Percentiles rank a stretch among this genome's conserved stretches.
Evolutionary conservation across 2,888 invertebrate genomes (phyloP).

Genomic region (Ophion costatus): DNA sequence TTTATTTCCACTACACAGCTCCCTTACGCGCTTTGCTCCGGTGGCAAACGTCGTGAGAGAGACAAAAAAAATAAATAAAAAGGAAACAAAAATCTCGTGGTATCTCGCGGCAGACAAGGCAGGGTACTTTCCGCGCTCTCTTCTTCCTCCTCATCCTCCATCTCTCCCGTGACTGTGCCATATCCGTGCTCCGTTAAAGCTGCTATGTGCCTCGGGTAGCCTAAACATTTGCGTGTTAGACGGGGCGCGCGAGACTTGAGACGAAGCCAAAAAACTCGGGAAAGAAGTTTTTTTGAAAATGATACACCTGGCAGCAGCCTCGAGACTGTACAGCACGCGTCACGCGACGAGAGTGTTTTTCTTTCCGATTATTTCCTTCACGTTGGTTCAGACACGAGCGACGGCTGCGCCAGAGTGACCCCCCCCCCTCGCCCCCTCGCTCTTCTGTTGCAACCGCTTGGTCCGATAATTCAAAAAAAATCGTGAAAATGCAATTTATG

Average conservation of each 20-base stretch:
- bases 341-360: conserved; percentile 40
- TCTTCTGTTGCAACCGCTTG: no score
- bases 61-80: no score
- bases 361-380: no score
- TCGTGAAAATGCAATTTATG: no score
- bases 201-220: conserved; percentile 71
- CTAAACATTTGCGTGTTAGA: conserved; percentile 76
- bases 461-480: no score
- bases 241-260: conserved; percentile 73
- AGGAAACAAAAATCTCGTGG: conserved; percentile 27
- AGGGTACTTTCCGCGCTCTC: conserved; percentile 37
- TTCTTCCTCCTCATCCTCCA: conserved; percentile 12
- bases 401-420: no score
- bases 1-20: conserved; percentile 16
- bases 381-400: no score
- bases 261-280: conserved; percentile 78
- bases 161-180: conserved; percentile 48
- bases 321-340: conserved; percentile 35
- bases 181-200: conserved; percentile 45
- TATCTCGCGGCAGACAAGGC: conserved; percentile 53
- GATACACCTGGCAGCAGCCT: conserved; percentile 77
- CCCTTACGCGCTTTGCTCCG: conserved; percentile 47
- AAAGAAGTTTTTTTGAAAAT: conserved; percentile 72
- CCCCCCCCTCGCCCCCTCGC: no score
- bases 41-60: conserved; percentile 13